Conservation (phyloP, 1,140 invertebrate species). For the Papilio dardanus region DNA sequence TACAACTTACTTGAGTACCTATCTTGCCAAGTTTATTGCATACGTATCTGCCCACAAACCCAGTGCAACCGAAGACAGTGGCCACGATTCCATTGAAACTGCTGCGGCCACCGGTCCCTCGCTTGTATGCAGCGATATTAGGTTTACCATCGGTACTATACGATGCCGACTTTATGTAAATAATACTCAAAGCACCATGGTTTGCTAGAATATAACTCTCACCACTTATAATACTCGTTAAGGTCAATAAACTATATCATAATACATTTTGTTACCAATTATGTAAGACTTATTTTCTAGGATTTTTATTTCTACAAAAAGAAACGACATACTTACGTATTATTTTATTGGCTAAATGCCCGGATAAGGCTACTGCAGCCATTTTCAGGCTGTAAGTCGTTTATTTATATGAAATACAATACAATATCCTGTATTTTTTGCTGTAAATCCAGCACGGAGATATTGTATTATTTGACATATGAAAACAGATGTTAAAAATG, state of each 20-base stretch:
- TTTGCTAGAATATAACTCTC: constrained; percentile 54
- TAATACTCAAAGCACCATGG: constrained; percentile 67
- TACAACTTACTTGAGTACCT: constrained; percentile 88
- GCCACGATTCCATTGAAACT: constrained; percentile 98
- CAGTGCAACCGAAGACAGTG: constrained; percentile 97
- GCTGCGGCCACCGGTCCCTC: constrained; percentile 96
- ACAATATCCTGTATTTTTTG: constrained; percentile 30
- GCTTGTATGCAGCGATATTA: constrained; percentile 83
- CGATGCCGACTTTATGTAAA: constrained; percentile 69
- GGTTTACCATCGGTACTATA: constrained; percentile 68
- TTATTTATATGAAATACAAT: constrained; percentile 36
- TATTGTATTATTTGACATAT: constrained; percentile 38
- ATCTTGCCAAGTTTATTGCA: constrained; percentile 94
- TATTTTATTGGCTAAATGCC: constrained; percentile 67
- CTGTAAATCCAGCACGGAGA: constrained; percentile 14
- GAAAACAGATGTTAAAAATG: constrained; percentile 35
- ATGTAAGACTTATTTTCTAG: constrained; percentile 56
- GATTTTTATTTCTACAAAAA: neutral
- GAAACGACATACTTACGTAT: constrained; percentile 56
- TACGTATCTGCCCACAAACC: constrained; percentile 93
- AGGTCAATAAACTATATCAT: neutral
- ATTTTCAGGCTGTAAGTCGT: constrained; percentile 62
- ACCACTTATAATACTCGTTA: neutral
- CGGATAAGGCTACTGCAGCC: constrained; percentile 69
- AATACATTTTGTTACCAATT: constrained; percentile 44